phyloP scores from a whole-genome alignment of 2,797 vertebrate species.

The Pseudochirops corinnae region DNA sequence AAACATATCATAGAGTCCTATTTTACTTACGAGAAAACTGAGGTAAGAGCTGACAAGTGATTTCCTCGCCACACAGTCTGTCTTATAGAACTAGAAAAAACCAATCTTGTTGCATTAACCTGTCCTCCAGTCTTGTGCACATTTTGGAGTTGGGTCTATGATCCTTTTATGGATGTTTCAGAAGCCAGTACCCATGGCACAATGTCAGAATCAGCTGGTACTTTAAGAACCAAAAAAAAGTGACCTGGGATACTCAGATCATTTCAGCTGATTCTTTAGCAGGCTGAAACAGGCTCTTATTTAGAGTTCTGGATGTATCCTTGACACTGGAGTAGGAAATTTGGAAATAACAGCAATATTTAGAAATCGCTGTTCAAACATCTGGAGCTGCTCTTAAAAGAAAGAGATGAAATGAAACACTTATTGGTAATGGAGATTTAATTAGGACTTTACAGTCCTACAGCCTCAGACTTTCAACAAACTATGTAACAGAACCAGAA shows the following conservation, averaged over 20 bases:
- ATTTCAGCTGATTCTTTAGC: not conserved
- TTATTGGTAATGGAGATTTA: rapidly evolving
- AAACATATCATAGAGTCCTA: not conserved
- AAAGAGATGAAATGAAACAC: not conserved
- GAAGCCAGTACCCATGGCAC: not conserved
- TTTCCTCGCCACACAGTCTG: not conserved
- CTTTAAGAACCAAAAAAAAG: not conserved
- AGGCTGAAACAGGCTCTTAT: not conserved
- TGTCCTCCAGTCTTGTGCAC: not conserved
- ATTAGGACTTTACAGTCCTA: not conserved
- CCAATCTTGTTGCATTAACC: not conserved
- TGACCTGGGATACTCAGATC: not conserved
- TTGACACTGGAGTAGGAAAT: not conserved
- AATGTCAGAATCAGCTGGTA: not conserved
- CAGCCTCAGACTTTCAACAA: not conserved
- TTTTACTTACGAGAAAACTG: not conserved
- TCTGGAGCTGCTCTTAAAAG: not conserved
- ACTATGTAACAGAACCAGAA: not conserved
- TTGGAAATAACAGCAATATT: not conserved
- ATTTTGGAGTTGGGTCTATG: not conserved
- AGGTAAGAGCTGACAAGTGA: not conserved
- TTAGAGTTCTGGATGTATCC: not conserved
- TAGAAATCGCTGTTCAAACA: not conserved
- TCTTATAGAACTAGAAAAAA: not conserved
- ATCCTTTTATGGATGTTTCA: constrained; percentile 31